A percentile compares a stretch with the other conserved stretches of the same genome.
Evolutionary conservation across 2,888 invertebrate species (phyloP).

Genomic region (Callinectes sapidus): DNA sequence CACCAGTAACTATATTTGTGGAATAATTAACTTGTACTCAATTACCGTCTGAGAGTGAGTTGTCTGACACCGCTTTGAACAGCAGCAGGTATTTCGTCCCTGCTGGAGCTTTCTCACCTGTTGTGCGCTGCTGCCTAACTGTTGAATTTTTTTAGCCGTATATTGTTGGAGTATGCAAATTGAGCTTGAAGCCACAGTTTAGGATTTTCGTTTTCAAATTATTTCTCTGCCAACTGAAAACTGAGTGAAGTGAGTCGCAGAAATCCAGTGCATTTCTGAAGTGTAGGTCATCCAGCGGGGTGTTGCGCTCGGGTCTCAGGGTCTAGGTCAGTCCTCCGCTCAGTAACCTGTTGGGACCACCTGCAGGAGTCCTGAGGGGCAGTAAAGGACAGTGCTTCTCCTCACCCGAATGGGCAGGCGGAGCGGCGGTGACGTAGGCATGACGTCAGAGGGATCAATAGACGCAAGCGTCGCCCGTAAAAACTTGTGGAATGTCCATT

Average conservation of each 20-base stretch:
- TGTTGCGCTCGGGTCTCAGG: not conserved
- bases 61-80: not conserved
- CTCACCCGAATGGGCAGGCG: conserved; percentile 6
- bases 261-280: not conserved
- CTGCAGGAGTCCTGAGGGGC: conserved; percentile 18
- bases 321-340: not conserved
- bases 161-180: not conserved
- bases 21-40: not conserved
- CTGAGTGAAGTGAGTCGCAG: not conserved
- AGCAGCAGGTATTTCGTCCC: not conserved
- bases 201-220: not conserved
- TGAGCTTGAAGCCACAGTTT: not conserved
- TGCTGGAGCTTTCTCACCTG: not conserved
- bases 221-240: not conserved
- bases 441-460: conserved; percentile 48
- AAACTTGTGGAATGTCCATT: conserved; percentile 52
- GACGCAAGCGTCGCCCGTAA: conserved; percentile 33
- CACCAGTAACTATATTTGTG: not conserved
- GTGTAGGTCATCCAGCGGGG: not conserved
- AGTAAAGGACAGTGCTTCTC: conserved; percentile 9
- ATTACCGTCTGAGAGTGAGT: not conserved
- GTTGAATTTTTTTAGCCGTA: not conserved
- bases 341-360: not conserved
- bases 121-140: not conserved
- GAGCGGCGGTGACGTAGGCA: conserved; percentile 36